phyloP scores from a whole-genome alignment of 1,140 invertebrate species.

The Ridgeia piscesae region DNA sequence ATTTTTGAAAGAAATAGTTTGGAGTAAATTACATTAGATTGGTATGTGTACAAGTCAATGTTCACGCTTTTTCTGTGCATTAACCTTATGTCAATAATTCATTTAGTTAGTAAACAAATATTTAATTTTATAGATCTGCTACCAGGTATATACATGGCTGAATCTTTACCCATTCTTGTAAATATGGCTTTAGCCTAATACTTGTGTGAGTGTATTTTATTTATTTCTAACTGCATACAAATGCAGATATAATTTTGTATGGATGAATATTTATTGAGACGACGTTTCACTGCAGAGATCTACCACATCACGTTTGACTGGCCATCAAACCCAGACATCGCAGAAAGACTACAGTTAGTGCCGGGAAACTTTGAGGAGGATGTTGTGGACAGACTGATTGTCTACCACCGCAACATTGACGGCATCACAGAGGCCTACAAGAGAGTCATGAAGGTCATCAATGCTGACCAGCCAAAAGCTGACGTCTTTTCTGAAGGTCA shows the following conservation, averaged over 20 bases:
- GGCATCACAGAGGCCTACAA: slow-evolving; percentile 46
- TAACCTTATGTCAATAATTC: not conserved
- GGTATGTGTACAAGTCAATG: not conserved
- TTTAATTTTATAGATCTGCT: too few relatives aligned
- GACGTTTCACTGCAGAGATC: slow-evolving; percentile 44
- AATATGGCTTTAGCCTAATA: too few relatives aligned
- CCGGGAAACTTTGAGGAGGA: slow-evolving; percentile 48
- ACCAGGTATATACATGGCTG: too few relatives aligned
- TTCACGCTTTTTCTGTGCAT: not conserved
- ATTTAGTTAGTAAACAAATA: too few relatives aligned
- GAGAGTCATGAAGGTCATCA: slow-evolving; percentile 46
- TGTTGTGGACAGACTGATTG: slow-evolving; percentile 48
- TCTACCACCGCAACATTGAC: slow-evolving; percentile 51
- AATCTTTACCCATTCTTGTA: too few relatives aligned
- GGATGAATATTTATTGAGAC: too few relatives aligned
- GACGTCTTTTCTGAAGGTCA: slow-evolving; percentile 58
- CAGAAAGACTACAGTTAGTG: slow-evolving; percentile 45
- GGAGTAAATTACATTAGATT: not conserved
- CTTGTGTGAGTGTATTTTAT: too few relatives aligned
- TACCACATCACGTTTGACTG: slow-evolving; percentile 58
- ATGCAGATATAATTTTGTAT: too few relatives aligned
- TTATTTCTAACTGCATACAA: too few relatives aligned
- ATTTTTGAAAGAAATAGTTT: too few relatives aligned
- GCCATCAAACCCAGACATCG: slow-evolving; percentile 46
- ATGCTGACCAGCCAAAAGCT: slow-evolving; percentile 58